Conservation (phyloP, 2,113 vertebrate species). For the Glaucidium brasilianum region DNA sequence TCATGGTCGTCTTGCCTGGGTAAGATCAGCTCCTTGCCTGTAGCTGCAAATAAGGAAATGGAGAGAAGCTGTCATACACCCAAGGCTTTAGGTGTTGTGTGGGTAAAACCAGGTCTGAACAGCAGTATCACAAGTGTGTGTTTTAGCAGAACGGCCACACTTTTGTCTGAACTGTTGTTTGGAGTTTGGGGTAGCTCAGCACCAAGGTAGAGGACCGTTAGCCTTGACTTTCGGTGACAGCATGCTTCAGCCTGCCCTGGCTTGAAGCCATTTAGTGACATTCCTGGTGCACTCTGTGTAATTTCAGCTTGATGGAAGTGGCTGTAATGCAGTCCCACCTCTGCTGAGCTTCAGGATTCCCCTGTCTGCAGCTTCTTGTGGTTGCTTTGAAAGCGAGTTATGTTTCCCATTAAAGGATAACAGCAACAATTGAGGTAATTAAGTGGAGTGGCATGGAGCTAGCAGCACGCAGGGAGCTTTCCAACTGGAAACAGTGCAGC, state of each 20-base stretch:
- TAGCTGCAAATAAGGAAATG: not conserved
- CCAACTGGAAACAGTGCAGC: not conserved
- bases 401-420: constrained; percentile 77
- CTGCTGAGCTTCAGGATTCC: constrained; percentile 79
- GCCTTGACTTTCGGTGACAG: constrained; percentile 14
- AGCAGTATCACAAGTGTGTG: not conserved
- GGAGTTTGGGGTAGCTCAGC: not conserved
- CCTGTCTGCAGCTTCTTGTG: constrained; percentile 69
- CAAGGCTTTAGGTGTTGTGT: not conserved
- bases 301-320: constrained; percentile 63
- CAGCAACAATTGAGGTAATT: constrained; percentile 73
- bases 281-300: constrained; percentile 60
- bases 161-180: not conserved
- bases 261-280: constrained; percentile 64
- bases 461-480: constrained; percentile 23
- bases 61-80: not conserved
- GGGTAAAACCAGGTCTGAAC: not conserved
- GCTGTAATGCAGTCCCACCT: constrained; percentile 55
- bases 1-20: not conserved
- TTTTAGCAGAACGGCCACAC: not conserved
- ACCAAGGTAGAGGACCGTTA: not conserved
- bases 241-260: constrained; percentile 37
- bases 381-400: constrained; percentile 71
- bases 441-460: constrained; percentile 61
- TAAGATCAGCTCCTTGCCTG: not conserved